These are phyloP conservation scores for Drosophila serrata DNA, from an alignment of 1,140 invertebrate genomes.

Conservation along the genomic window DNA sequence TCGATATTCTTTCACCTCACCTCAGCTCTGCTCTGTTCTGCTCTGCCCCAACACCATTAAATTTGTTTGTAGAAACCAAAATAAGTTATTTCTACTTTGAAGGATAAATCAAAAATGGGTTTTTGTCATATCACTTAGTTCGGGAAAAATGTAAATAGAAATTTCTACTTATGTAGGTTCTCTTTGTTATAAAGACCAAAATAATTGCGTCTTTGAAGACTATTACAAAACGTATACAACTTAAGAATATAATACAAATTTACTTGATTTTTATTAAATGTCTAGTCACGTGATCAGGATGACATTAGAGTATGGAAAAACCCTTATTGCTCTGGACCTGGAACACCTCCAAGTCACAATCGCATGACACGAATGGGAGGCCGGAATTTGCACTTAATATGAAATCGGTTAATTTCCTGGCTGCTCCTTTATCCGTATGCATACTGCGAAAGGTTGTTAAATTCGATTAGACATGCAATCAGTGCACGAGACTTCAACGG, in stretches of 20 bases:
- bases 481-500: constrained; percentile 32
- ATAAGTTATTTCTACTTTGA: not conserved
- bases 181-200: no score
- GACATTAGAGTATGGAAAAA: constrained; percentile 1
- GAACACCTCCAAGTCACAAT: constrained; percentile 74
- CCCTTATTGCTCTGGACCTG: constrained; percentile 21
- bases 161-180: no score
- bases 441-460: constrained; percentile 67
- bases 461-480: constrained; percentile 79
- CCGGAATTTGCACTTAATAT: constrained; percentile 75
- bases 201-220: no score
- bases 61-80: not conserved
- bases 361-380: constrained; percentile 57
- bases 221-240: not conserved
- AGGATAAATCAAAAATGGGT: not conserved
- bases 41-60: not conserved
- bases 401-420: constrained; percentile 64
- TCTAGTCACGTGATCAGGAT: constrained; percentile 8
- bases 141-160: no score
- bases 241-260: not conserved
- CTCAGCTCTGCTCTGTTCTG: not conserved
- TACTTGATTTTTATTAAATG: not conserved
- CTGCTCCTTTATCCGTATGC: constrained; percentile 48
- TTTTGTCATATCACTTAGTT: no score
- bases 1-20: not conserved